Evolutionary conservation across 2,797 vertebrate genomes (phyloP), one percentile per base, ranked within the genome.

Genomic region (Chromis chromis): DNA sequence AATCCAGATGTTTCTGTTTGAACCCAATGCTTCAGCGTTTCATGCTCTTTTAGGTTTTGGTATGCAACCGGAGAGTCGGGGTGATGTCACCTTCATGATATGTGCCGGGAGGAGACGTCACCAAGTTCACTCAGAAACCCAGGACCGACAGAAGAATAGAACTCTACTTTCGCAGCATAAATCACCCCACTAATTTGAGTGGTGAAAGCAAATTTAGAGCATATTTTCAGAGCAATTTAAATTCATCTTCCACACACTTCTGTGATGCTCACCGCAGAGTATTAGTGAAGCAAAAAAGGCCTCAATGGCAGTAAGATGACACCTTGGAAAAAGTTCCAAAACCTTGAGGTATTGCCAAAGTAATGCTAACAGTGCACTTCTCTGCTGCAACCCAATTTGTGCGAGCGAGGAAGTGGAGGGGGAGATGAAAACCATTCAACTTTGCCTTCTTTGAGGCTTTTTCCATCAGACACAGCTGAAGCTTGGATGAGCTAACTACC

Each of bases 391-490:
- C 68, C 36, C 56, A 57, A 28, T 76, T 79, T 65, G 65, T 72
- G 73, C 42, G 73, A 70, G 65, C 1, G 31, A 87, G 88, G 86
- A 84, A 82, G 84, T 65, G 56, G 58, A 70, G 57, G 40, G 79
- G 49, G 63, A 58, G 75, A 70, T 74, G 60, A 80, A 85, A 89
- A 74, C 36, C 17, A 56, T 78, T 79, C 62, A 61, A 69, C 62
- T 81, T 76, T 81, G 81, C 64, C 70, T 72, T 65, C 42, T 82
- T 79, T 75, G 31, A 71, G 63, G 46, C 39, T 84, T 89, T 93
- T 90, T 88, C 89, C 89, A 60, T 79, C 74, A 62, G 76, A 84
- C 57, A 19, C 64, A 83, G 83, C 82, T 83, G 68, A 74, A 61
- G 81, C 69, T 39, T 60, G 66, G 28, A 73, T 75, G 81, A 90